Conservation (phyloP, 2,888 invertebrate genomes). For the Coecobrya sp. region DNA sequence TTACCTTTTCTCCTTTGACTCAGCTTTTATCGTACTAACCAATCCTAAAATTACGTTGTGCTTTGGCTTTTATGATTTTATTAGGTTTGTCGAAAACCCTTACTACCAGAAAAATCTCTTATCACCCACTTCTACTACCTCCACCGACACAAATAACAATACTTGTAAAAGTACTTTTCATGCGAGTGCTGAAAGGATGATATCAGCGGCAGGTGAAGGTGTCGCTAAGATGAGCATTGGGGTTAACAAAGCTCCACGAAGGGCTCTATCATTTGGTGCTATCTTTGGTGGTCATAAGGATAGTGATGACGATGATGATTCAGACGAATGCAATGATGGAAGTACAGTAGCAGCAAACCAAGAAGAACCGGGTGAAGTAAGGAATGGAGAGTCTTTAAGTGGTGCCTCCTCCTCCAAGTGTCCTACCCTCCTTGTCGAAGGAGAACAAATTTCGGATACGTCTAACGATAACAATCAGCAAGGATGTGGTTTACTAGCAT, state of each 20-base stretch:
- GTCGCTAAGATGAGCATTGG: neutral
- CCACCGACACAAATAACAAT: neutral
- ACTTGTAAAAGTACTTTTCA: neutral
- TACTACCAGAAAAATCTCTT: neutral
- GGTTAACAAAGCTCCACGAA: neutral
- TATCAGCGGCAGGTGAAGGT: neutral
- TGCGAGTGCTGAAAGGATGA: neutral
- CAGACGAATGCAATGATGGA: neutral
- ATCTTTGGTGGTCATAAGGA: slow-evolving; percentile 17
- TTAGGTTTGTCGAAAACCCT: slow-evolving; percentile 22
- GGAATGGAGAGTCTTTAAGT: neutral
- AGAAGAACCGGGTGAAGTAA: neutral
- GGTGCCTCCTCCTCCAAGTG: neutral
- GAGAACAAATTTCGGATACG: neutral
- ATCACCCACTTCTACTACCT: neutral
- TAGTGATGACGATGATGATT: neutral
- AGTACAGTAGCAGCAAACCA: neutral
- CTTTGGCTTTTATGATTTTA: neutral
- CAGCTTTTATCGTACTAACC: slow-evolving; percentile 2
- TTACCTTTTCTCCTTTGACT: neutral
- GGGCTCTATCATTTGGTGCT: slow-evolving; percentile 7
- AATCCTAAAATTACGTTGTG: neutral
- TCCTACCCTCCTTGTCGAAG: neutral
- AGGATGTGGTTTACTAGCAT: slow-evolving; percentile 23
- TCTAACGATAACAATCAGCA: neutral